Evolutionary conservation across 2,113 vertebrate genomes (phyloP).

Genomic region (Atractosteus spatula): DNA sequence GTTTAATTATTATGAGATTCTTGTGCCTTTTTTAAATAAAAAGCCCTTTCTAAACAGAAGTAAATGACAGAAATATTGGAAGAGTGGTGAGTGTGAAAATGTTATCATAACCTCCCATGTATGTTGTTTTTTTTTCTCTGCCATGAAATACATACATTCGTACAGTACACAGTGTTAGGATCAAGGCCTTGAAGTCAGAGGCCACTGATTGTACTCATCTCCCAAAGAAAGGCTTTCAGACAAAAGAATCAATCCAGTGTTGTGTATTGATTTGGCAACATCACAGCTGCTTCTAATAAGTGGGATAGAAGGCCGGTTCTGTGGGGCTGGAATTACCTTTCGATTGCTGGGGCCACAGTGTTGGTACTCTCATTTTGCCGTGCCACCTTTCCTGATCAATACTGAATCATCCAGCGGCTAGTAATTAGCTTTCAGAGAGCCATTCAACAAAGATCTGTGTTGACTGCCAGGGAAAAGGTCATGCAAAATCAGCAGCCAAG

Average conservation of each 20-base stretch:
- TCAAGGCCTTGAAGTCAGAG: slow-evolving; percentile 77
- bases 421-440: slow-evolving; percentile 88
- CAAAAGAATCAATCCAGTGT: slow-evolving; percentile 88
- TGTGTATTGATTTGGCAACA: slow-evolving; percentile 88
- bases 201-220: slow-evolving; percentile 82
- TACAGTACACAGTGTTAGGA: slow-evolving; percentile 65
- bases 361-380: slow-evolving; percentile 82
- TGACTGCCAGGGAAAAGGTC: slow-evolving; percentile 85
- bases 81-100: slow-evolving; percentile 21
- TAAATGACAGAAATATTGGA: slow-evolving; percentile 27
- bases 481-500: slow-evolving; percentile 80
- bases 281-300: slow-evolving; percentile 93
- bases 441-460: slow-evolving; percentile 79
- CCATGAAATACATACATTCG: slow-evolving; percentile 61
- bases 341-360: slow-evolving; percentile 82
- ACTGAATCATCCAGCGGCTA: slow-evolving; percentile 83
- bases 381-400: slow-evolving; percentile 89
- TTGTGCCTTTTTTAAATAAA: too few relatives aligned
- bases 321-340: slow-evolving; percentile 91
- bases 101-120: slow-evolving; percentile 24
- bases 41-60: slow-evolving; percentile 5
- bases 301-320: slow-evolving; percentile 76
- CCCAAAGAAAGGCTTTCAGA: slow-evolving; percentile 75
- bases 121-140: slow-evolving; percentile 37
- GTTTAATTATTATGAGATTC: too few relatives aligned